phyloP scores from a whole-genome alignment of 2,113 vertebrate genomes.

The Syrrhaptes paradoxus region DNA sequence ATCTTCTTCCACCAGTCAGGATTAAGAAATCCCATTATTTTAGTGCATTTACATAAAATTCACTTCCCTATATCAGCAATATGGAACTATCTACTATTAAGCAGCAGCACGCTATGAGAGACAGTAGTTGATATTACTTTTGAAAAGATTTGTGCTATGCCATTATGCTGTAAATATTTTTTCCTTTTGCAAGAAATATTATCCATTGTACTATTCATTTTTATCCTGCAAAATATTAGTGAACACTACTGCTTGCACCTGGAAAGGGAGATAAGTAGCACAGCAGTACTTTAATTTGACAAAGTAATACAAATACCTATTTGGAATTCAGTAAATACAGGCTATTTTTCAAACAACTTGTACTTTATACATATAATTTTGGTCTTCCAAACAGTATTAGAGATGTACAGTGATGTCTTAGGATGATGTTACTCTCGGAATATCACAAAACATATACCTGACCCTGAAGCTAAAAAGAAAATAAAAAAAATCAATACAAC shows the following conservation, averaged over 20 bases:
- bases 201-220: slow-evolving; percentile 1
- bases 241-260: slow-evolving; percentile 18
- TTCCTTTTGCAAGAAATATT: slow-evolving; percentile 31
- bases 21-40: slow-evolving; percentile 58
- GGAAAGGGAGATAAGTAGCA: slow-evolving; percentile 52
- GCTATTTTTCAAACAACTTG: slow-evolving; percentile 19
- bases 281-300: slow-evolving; percentile 50
- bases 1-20: slow-evolving; percentile 41
- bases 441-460: background rate
- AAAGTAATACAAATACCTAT: slow-evolving; percentile 46
- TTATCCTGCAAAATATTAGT: slow-evolving; percentile 35
- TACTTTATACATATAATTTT: background rate
- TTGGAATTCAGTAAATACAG: slow-evolving; percentile 39
- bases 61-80: slow-evolving; percentile 37
- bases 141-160: slow-evolving; percentile 26
- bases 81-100: slow-evolving; percentile 15
- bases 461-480: slow-evolving; percentile 20
- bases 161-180: slow-evolving; percentile 54
- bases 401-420: background rate
- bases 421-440: background rate
- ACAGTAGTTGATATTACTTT: slow-evolving; percentile 41
- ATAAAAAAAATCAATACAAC: background rate
- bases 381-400: background rate
- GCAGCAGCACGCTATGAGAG: slow-evolving; percentile 9
- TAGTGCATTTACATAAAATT: slow-evolving; percentile 50